Base-by-base conservation (phyloP, 2,113 vertebrate species). In the Phoenicopterus ruber region DNA sequence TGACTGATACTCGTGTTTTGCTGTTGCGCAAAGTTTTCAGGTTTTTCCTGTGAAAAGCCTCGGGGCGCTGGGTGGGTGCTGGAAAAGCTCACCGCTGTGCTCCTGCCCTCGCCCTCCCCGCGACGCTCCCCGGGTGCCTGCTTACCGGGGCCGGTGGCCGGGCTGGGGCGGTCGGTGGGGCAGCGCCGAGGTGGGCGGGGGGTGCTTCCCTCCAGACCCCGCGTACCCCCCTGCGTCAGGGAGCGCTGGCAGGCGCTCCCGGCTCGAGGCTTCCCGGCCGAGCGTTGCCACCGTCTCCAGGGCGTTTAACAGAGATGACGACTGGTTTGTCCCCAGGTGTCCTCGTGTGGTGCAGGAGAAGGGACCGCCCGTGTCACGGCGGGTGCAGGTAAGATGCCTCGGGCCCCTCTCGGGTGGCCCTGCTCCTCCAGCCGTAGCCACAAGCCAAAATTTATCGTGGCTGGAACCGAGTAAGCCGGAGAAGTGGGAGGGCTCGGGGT, bases 271-370 rank as follows among this genome's bases (percentile, higher is more conserved):
- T 54, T 55, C 71, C 71, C 6, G 2, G 46, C 54, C 0, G 2
- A 62, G 54, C 1, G 2, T 32, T 54, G 59, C 61, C 65, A n/a
- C 8, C 52, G 5, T 40, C 47, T 62, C 52, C 5, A 6, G 19
- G 85, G 26, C 0, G 0, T 58, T 52, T 26, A 17, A 36, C 20
- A 79, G 79, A 57, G 57, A 4, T 2, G n/a, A 3, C 7, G 46
- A 8, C 34, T 91, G 72, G 19, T 87, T 66, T 95, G 69, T 91
- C 57, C 70, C 29, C 92, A 95, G 95, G 96, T 74, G 1, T 94
- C 78, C 50, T 91, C 0, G 82, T 91, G 42, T 97, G 96, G 96
- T 97, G 47, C 32, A 63, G 25, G 80, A 85, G 38, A 22, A 91
- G 78, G 44, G 20, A 38, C 9, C 15, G 8, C 15, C 28, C 8